A percentile compares a stretch with the other conserved stretches of the same genome.
These are phyloP conservation scores for Meloidogyne floridensis DNA, from an alignment of 1,140 invertebrate genomes.

Conservation along the genomic window DNA sequence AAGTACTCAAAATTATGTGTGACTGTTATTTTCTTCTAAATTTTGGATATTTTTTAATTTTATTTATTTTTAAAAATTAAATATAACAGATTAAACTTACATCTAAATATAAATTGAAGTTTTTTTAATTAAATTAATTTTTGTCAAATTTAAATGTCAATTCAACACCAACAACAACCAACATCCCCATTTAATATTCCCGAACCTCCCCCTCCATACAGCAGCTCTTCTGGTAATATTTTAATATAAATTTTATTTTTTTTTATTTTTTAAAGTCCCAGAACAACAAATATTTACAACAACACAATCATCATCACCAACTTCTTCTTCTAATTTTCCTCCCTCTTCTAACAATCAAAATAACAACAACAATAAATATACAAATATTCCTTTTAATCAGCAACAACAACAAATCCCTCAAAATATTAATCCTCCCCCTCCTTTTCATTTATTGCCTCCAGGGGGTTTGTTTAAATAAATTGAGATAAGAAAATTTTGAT, in stretches of 20 bases:
- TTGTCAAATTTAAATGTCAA: neutral
- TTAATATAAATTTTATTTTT: neutral
- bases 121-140: too few relatives aligned
- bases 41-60: too few relatives aligned
- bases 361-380: neutral
- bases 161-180: neutral
- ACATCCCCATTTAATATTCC: neutral
- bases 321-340: too few relatives aligned
- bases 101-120: too few relatives aligned
- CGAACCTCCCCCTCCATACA: neutral
- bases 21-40: too few relatives aligned
- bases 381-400: neutral
- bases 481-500: neutral
- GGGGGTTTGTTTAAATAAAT: neutral
- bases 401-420: neutral
- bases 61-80: too few relatives aligned
- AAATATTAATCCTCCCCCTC: neutral
- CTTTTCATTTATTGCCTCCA: slow-evolving; percentile 1
- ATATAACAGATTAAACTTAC: too few relatives aligned
- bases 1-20: too few relatives aligned
- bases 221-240: neutral
- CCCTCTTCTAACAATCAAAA: neutral
- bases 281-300: too few relatives aligned
- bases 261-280: neutral
- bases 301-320: too few relatives aligned